Evolutionary conservation across 2,888 invertebrate species (phyloP).

Genomic region (Hydraecia micacea): DNA sequence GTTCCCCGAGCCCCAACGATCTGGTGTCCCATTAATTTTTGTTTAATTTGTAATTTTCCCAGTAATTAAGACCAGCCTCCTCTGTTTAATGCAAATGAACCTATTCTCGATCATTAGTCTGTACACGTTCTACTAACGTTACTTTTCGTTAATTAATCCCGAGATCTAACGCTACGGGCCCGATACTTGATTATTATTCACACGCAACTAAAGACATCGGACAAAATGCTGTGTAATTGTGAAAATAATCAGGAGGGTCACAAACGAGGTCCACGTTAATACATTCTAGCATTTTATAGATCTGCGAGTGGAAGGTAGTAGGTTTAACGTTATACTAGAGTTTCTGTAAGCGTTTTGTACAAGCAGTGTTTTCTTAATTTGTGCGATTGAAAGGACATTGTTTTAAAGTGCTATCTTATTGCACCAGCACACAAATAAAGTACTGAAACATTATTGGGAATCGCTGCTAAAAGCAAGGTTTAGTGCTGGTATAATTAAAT

Average conservation of each 20-base stretch:
- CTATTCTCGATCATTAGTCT: constrained; percentile 88
- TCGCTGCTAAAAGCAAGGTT: background rate
- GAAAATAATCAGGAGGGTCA: constrained; percentile 52
- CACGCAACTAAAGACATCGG: constrained; percentile 71
- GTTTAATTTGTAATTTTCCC: constrained; percentile 89
- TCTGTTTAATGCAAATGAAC: constrained; percentile 90
- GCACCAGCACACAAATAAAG: background rate
- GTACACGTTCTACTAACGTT: constrained; percentile 87
- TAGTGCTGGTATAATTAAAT: background rate
- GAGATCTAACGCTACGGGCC: constrained; percentile 78
- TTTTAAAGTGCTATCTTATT: constrained; percentile 30
- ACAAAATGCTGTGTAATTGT: constrained; percentile 61
- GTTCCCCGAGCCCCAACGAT: constrained; percentile 60
- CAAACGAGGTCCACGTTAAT: constrained; percentile 24
- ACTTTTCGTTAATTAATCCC: constrained; percentile 89
- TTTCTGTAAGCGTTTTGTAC: constrained; percentile 27
- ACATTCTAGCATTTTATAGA: constrained; percentile 39
- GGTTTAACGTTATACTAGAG: constrained; percentile 36
- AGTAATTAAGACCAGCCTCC: constrained; percentile 87
- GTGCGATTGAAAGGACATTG: constrained; percentile 22
- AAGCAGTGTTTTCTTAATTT: constrained; percentile 12
- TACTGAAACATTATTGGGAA: background rate
- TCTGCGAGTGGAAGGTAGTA: constrained; percentile 32
- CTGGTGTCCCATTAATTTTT: constrained; percentile 80
- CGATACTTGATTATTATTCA: constrained; percentile 80